phyloP scores from a whole-genome alignment of 2,888 invertebrate species.

The Tanaodytes sp. region DNA sequence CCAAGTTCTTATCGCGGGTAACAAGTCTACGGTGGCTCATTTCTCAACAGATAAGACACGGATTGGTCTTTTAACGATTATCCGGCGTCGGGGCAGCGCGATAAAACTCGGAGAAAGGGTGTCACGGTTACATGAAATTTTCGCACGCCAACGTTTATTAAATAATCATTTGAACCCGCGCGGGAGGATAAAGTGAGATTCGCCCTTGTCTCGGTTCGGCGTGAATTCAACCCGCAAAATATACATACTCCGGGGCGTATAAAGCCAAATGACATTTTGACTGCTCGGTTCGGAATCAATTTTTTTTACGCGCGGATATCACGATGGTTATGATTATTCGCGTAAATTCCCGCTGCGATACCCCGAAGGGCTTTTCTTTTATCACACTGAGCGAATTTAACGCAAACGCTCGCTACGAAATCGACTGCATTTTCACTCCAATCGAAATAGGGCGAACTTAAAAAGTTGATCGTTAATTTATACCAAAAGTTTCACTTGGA shows the following conservation, averaged over 20 bases:
- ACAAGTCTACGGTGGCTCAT: constrained; percentile 43
- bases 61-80: constrained; percentile 51
- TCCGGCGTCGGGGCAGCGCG: constrained; percentile 37
- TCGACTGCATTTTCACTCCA: too few species aligned
- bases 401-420: too few species aligned
- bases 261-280: constrained; percentile 27
- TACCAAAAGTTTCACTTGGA: too few species aligned
- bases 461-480: too few species aligned
- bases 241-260: constrained; percentile 28
- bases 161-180: constrained; percentile 33
- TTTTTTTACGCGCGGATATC: constrained; percentile 20
- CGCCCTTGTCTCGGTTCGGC: constrained; percentile 17
- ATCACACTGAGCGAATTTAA: too few species aligned
- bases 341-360: neutral
- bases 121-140: constrained; percentile 44
- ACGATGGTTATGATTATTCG: constrained; percentile 19
- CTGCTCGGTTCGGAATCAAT: constrained; percentile 28
- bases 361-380: neutral
- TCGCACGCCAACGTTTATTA: constrained; percentile 40
- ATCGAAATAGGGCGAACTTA: too few species aligned
- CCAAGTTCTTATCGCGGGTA: constrained; percentile 48
- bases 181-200: constrained; percentile 37
- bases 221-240: constrained; percentile 23
- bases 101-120: constrained; percentile 42
- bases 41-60: constrained; percentile 48